Conservation (phyloP, 2,113 vertebrate genomes). For the Microcebus griseorufus region DNA sequence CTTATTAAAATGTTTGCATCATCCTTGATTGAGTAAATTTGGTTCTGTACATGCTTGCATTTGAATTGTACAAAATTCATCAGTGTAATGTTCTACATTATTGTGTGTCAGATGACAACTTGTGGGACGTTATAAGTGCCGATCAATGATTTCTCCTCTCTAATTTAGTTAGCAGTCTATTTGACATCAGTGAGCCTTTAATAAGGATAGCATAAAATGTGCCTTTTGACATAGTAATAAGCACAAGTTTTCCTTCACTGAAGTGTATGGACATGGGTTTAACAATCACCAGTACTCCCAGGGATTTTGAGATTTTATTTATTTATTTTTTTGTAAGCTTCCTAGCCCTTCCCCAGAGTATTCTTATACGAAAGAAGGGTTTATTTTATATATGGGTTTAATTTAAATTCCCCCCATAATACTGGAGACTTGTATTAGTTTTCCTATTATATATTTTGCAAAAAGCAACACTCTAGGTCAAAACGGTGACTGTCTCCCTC, state of each 20-base stretch:
- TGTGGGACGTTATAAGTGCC: background rate
- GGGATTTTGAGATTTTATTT: background rate
- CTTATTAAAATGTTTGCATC: background rate
- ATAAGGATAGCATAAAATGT: background rate
- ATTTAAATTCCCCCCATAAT: conserved; percentile 39
- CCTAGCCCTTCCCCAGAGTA: background rate
- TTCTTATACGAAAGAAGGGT: background rate
- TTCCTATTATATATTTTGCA: background rate
- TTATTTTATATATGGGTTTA: background rate
- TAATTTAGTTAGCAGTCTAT: background rate
- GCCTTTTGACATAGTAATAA: background rate
- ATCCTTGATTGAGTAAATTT: background rate
- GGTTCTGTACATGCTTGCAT: background rate
- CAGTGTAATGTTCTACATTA: background rate
- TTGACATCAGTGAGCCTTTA: background rate
- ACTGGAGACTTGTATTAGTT: conserved; percentile 51
- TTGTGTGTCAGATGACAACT: background rate
- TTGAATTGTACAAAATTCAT: background rate
- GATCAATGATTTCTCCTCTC: background rate
- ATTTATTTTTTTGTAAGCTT: background rate
- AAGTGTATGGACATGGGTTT: background rate
- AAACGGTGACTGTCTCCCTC: conserved; percentile 58
- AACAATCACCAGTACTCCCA: background rate
- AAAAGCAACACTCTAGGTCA: conserved; percentile 34
- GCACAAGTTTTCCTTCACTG: background rate